Evolutionary conservation across 2,888 invertebrate species (phyloP), one percentile per base, ranked within the genome.

Genomic region (Hyposoter didymator): DNA sequence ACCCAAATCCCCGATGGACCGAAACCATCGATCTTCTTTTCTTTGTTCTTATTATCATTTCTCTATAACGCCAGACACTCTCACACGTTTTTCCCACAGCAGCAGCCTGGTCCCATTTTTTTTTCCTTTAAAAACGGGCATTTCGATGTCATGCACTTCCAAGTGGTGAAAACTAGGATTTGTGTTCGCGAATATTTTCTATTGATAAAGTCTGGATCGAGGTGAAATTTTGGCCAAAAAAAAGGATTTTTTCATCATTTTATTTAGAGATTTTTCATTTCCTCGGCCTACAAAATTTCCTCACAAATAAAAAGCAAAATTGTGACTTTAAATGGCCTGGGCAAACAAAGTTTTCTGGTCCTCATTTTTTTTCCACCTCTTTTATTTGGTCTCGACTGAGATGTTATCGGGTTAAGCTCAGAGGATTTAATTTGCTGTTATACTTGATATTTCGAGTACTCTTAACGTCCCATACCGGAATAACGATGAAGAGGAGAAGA

Each of bases 381-480:
- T 69, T 45, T 28, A 28, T 74, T 74, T 19, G 22, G 22, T 79
- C 79, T 62, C n/a, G 14, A 76, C 28, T 66, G 66, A 32, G 32
- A 43, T 67, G 32, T 78, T 62, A 32, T 52, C 47, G 22, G 64
- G 49, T 55, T 49, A 19, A 12, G 17, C 59, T n/a, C 78, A 47
- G 79, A 43, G 80, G 64, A 76, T 78, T 73, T 76, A 84, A 82
- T 79, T 79, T 47, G 84, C 78, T 78, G 85, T 79, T 75, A 59
- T 75, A 78, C 67, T 84, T 73, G 70, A 84, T 87, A 87, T 86
- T 84, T 84, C 84, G 74, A 87, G 86, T 83, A 82, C 84, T 83
- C 85, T 88, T 81, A 74, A 86, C 81, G 90, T 89, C 91, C 90
- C 90, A 90, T 89, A 89, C 82, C 89, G 89, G 92, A 90, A 92